Base-by-base conservation (phyloP, 1,140 invertebrate genomes). In the Spodoptera litura region DNA sequence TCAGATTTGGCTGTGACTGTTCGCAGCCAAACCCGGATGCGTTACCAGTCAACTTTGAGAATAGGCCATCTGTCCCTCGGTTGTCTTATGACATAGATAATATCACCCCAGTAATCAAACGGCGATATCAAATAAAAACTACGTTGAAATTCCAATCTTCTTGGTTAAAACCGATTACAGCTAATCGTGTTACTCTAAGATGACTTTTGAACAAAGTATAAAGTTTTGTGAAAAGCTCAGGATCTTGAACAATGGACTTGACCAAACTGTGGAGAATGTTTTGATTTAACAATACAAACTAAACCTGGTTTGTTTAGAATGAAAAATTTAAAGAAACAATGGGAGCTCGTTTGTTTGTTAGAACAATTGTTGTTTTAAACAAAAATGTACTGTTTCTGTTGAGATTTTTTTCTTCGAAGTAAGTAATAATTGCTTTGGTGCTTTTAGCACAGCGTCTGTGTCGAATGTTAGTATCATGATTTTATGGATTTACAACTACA, bases 281-380 rank as follows among this genome's bases (percentile, higher is more conserved):
- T 79, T 78, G 78, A 81, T 87, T 74, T 81, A 81, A 79, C 70
- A 81, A 80, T 80, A 86, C 84, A 58, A 77, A 83, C 81, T 76
- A 83, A 85, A 75, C 13, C 79, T 79, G 58, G 70, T 79, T 56
- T 78, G 74, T 81, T 83, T 82, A 55, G 58, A 86, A 86, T 82
- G 83, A 87, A 84, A 88, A 85, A 85, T 81, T 84, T 68, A 78
- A 62, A 83, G 51, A 80, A 86, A 88, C 85, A 88, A 89, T 85
- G 83, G 77, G 13, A 74, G 75, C 75, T 85, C 86, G 73, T 76
- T 75, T 84, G 31, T 76, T 71, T 25, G 31, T 12, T 35, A 53
- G 25, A 56, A 27, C 56, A 20, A 68, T 66, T 77, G 74, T 77
- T 55, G 27, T 35, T 25, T 11, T 44, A 56, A 31, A 44, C 61